phyloP scores from a whole-genome alignment of 1,140 invertebrate genomes.

The Pentalonia nigronervosa region DNA sequence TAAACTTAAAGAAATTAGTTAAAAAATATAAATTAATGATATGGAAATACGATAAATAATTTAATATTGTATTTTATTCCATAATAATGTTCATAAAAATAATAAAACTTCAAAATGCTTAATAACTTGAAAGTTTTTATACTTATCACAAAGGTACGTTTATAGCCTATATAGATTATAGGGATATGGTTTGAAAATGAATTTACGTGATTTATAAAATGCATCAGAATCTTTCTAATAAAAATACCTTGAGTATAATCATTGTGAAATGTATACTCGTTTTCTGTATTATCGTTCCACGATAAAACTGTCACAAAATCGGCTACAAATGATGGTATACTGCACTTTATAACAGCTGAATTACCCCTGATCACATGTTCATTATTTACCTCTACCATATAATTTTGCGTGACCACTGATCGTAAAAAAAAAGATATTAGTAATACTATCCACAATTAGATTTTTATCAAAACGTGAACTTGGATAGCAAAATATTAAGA shows the following conservation, averaged over 20 bases:
- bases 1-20: neutral
- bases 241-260: slow-evolving; percentile 34
- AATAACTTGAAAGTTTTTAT: neutral
- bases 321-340: slow-evolving; percentile 89
- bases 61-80: neutral
- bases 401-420: slow-evolving; percentile 59
- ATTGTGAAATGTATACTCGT: slow-evolving; percentile 61
- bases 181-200: neutral
- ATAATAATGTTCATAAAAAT: neutral
- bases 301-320: slow-evolving; percentile 90
- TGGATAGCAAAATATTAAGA: slow-evolving; percentile 30
- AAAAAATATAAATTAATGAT: neutral
- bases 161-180: neutral
- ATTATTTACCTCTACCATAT: slow-evolving; percentile 65
- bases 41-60: neutral
- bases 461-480: neutral
- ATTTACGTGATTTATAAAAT: neutral
- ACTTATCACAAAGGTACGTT: slow-evolving; percentile 52
- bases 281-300: slow-evolving; percentile 85
- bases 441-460: neutral
- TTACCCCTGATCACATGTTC: slow-evolving; percentile 93
- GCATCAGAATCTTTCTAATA: neutral
- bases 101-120: neutral
- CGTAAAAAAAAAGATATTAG: slow-evolving; percentile 37
- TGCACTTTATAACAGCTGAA: slow-evolving; percentile 92